Conservation (phyloP, 37 sponge, comb jelly and placozoan genomes). For the Ephydatia muelleri region DNA sequence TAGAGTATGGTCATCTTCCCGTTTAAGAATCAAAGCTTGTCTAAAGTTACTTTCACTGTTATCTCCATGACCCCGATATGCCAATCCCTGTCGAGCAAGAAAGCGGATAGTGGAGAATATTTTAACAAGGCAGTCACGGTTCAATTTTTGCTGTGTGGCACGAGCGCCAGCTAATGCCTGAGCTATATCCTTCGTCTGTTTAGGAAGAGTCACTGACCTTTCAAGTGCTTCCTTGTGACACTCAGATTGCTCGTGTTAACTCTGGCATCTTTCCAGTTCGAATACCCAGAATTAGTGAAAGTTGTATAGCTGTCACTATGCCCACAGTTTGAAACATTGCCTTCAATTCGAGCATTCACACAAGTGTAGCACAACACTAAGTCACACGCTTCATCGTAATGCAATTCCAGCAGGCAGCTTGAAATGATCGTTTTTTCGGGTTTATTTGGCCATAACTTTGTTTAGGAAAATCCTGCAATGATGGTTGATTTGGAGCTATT, state of each 20-base stretch:
- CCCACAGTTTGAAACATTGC: constrained; percentile 15
- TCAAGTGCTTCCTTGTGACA: constrained; percentile 52
- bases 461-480: too few relatives aligned
- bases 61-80: constrained; percentile 32
- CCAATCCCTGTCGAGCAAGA: constrained; percentile 38
- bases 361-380: constrained; percentile 42
- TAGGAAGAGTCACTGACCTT: constrained; percentile 37
- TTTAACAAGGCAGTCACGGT: constrained; percentile 47
- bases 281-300: constrained; percentile 31
- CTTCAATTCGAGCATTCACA: constrained; percentile 15
- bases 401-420: neutral
- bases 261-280: constrained; percentile 43
- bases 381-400: constrained; percentile 25
- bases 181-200: constrained; percentile 31
- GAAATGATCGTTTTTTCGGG: too few relatives aligned
- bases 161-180: constrained; percentile 29
- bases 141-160: constrained; percentile 6
- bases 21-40: constrained; percentile 46
- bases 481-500: too few relatives aligned
- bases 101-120: constrained; percentile 43
- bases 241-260: constrained; percentile 36
- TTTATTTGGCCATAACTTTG: too few relatives aligned
- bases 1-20: constrained; percentile 25
- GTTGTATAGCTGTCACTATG: neutral
- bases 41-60: constrained; percentile 43